Evolutionary conservation across 2,888 invertebrate genomes (phyloP).

Genomic region (Oscheius myriophilus): DNA sequence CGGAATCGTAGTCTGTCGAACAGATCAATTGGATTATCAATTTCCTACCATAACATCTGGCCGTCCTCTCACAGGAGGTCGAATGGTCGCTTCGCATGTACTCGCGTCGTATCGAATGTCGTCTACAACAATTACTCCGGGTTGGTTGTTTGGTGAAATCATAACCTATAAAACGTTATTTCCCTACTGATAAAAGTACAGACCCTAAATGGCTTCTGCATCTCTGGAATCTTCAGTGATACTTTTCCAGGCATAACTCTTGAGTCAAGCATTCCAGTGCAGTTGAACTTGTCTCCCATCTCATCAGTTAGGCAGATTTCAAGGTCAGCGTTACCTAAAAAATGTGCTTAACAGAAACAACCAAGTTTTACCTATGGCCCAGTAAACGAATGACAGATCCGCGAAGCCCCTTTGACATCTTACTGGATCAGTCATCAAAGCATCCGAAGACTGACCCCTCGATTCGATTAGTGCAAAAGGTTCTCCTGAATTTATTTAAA

Average conservation of each 20-base stretch:
- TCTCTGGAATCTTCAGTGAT: slow-evolving; percentile 63
- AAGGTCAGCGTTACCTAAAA: slow-evolving; percentile 57
- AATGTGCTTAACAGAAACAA: neutral
- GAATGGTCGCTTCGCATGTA: slow-evolving; percentile 42
- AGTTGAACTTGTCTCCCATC: slow-evolving; percentile 61
- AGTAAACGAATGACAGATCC: slow-evolving; percentile 65
- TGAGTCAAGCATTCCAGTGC: slow-evolving; percentile 66
- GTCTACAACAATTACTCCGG: slow-evolving; percentile 64
- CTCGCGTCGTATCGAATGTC: slow-evolving; percentile 65
- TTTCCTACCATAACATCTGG: slow-evolving; percentile 43
- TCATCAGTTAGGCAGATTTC: slow-evolving; percentile 65
- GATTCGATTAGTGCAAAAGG: slow-evolving; percentile 66
- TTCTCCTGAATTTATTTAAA: slow-evolving; percentile 43
- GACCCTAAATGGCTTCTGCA: slow-evolving; percentile 62
- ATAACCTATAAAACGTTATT: slow-evolving; percentile 4
- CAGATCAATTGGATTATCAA: neutral
- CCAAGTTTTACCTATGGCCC: slow-evolving; percentile 58
- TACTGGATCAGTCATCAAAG: slow-evolving; percentile 58
- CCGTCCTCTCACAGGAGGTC: slow-evolving; percentile 30
- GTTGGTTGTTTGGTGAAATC: slow-evolving; percentile 46
- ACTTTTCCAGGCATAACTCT: slow-evolving; percentile 68
- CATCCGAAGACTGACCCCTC: slow-evolving; percentile 59
- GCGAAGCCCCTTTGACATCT: slow-evolving; percentile 58
- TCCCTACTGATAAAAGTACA: neutral
- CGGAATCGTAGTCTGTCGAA: slow-evolving; percentile 32